Evolutionary conservation across 2,113 vertebrate genomes (phyloP).

Genomic region (Ariopsis seemanni): DNA sequence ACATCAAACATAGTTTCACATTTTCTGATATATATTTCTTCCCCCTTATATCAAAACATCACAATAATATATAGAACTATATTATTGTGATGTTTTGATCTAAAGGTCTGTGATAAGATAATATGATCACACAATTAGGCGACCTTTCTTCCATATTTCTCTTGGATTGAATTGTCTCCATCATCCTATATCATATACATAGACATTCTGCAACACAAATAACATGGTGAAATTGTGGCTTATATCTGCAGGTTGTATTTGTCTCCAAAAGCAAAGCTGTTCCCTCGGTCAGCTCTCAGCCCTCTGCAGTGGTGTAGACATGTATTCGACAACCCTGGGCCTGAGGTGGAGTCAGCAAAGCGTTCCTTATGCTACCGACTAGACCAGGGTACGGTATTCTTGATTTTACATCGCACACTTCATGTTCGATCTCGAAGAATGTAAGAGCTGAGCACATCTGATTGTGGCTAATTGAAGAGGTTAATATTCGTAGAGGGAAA

Average conservation of each 20-base stretch:
- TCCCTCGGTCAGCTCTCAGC: conserved; percentile 74
- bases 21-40: no score
- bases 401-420: background rate
- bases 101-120: background rate
- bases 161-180: background rate
- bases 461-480: background rate
- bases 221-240: conserved; percentile 20
- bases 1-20: no score
- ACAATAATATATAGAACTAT: no score
- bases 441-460: background rate
- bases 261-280: conserved; percentile 77
- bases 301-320: conserved; percentile 93
- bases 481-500: background rate
- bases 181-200: background rate
- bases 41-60: no score
- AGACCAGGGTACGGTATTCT: conserved; percentile 86
- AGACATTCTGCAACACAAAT: background rate
- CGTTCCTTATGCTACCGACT: conserved; percentile 89
- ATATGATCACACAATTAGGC: background rate
- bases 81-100: background rate
- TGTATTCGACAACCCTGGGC: conserved; percentile 89
- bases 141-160: background rate
- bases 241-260: conserved; percentile 82
- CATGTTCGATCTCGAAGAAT: background rate
- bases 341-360: conserved; percentile 90